Conservation (phyloP, 1,140 invertebrate genomes). For the Polypedilum vanderplanki region DNA sequence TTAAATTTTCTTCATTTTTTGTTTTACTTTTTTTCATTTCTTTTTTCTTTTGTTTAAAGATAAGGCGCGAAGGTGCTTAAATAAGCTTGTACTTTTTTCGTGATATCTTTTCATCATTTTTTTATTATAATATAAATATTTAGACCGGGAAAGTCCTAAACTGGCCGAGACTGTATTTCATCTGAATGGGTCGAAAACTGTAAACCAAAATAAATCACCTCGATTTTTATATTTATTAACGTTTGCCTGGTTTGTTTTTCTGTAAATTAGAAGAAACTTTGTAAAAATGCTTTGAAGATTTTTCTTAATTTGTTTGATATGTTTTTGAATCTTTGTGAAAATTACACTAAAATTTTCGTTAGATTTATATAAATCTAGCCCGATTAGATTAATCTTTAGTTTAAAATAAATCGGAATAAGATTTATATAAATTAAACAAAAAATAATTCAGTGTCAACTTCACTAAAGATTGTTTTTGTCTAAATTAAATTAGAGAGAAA, state of each 20-base stretch:
- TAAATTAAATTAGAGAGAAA: not conserved
- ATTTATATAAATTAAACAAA: too few species aligned
- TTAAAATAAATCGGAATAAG: too few species aligned
- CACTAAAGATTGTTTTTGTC: too few species aligned
- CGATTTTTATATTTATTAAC: conserved; percentile 30
- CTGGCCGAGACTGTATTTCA: conserved; percentile 35
- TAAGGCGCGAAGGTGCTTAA: conserved; percentile 66
- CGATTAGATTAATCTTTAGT: too few species aligned
- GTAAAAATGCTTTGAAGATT: not conserved
- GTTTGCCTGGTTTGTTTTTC: conserved; percentile 35
- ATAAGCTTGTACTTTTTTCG: conserved; percentile 65
- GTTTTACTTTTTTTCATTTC: conserved; percentile 29
- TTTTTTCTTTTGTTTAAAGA: conserved; percentile 50
- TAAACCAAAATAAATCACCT: conserved; percentile 24
- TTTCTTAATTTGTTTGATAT: too few species aligned
- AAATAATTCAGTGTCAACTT: too few species aligned
- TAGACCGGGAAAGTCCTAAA: conserved; percentile 38
- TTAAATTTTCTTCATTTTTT: conserved; percentile 31
- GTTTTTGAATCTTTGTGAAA: too few species aligned
- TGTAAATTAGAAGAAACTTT: conserved; percentile 23
- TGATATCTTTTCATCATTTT: conserved; percentile 48
- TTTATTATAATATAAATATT: conserved; percentile 34
- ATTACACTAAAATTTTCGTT: too few species aligned
- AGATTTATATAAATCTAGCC: too few species aligned
- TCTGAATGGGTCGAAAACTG: conserved; percentile 22